Conservation (phyloP, 2,888 invertebrate species). For the Rosalia funebris region DNA sequence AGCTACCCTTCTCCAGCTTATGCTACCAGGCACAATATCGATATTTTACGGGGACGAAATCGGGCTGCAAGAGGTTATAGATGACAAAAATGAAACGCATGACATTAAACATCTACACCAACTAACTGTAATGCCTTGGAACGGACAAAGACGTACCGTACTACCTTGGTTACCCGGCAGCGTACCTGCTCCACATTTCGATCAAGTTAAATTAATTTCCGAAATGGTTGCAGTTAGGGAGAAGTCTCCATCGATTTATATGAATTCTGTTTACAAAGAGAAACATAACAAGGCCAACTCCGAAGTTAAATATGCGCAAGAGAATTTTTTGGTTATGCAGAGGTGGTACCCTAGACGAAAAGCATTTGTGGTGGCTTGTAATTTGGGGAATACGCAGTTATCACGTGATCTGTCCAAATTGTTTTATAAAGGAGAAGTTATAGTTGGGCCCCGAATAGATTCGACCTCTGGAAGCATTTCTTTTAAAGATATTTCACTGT, state of each 20-base stretch:
- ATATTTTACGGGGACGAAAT: conserved; percentile 95
- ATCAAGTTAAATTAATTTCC: conserved; percentile 68
- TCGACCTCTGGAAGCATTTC: conserved; percentile 64
- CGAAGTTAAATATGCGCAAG: conserved; percentile 72
- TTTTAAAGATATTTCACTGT: conserved; percentile 67
- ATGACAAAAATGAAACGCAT: conserved; percentile 69
- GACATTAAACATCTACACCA: conserved; percentile 74
- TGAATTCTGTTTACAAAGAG: conserved; percentile 76
- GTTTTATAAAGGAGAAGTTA: conserved; percentile 77
- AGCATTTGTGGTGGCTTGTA: conserved; percentile 79
- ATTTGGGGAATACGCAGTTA: conserved; percentile 72
- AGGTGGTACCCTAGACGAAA: conserved; percentile 83
- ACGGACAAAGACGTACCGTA: conserved; percentile 63
- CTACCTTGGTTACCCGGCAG: conserved; percentile 74
- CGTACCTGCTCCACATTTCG: conserved; percentile 65
- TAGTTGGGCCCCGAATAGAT: conserved; percentile 66
- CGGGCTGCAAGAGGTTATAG: conserved; percentile 71
- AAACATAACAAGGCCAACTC: conserved; percentile 73
- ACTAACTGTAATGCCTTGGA: conserved; percentile 77
- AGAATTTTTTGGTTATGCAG: conserved; percentile 76
- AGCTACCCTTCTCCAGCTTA: conserved; percentile 77
- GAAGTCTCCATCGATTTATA: conserved; percentile 77
- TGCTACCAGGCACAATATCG: conserved; percentile 86
- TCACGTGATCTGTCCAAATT: conserved; percentile 78
- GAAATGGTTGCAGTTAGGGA: conserved; percentile 71